Percentiles rank a stretch among this genome's conserved stretches.
These are phyloP conservation scores for Fregata magnificens DNA, from an alignment of 2,113 vertebrate species.

Conservation along the genomic window DNA sequence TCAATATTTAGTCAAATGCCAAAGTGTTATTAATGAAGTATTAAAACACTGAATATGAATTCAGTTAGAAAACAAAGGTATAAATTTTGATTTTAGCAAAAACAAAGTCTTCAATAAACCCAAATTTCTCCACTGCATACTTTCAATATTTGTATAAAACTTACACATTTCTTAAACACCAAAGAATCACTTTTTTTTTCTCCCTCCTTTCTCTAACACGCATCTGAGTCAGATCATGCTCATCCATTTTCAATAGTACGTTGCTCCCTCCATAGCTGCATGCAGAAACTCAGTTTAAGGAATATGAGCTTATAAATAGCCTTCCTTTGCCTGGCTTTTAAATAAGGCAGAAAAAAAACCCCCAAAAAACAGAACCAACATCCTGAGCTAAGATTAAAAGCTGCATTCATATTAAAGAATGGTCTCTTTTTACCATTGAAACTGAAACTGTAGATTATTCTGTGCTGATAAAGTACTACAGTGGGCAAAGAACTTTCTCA, in stretches of 20 bases:
- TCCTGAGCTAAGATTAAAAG: slow-evolving; percentile 31
- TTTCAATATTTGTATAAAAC: background rate
- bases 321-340: background rate
- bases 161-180: background rate
- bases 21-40: background rate
- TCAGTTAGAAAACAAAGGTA: background rate
- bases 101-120: background rate
- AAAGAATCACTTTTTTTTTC: background rate
- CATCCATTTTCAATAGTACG: background rate
- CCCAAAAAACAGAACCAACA: background rate
- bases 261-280: background rate
- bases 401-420: slow-evolving; percentile 40
- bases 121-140: background rate
- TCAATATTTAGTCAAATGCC: background rate
- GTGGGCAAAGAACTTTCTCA: slow-evolving; percentile 31
- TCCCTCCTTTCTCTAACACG: background rate
- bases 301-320: background rate
- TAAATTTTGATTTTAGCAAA: background rate
- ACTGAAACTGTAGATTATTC: slow-evolving; percentile 45
- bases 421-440: slow-evolving; percentile 14
- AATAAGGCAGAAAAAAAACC: background rate
- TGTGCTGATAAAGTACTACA: slow-evolving; percentile 37
- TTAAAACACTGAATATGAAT: background rate
- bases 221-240: background rate
- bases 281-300: background rate